A percentile compares a stretch with the other conserved stretches of the same genome.
Conservation (phyloP, 2,797 vertebrate species). For the Squalus acanthias region DNA sequence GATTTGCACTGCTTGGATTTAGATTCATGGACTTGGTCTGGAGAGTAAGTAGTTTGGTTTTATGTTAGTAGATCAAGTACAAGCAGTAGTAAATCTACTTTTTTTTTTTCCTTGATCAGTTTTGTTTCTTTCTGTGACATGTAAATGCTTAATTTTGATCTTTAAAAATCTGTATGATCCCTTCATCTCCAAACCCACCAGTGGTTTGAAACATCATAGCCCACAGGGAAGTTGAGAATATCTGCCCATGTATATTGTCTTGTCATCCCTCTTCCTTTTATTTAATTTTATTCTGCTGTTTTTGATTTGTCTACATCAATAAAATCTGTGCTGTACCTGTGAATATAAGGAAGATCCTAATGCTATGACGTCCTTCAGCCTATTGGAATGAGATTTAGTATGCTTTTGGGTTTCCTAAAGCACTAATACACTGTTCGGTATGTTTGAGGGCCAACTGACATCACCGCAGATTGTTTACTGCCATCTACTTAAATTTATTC, state of each 20-base stretch:
- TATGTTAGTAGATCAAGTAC: not conserved
- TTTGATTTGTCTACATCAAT: not conserved
- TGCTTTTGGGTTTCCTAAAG: not conserved
- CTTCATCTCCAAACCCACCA: not conserved
- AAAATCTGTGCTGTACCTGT: not conserved
- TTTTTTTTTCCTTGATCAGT: not conserved
- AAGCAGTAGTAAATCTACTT: not conserved
- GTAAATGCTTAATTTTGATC: not conserved
- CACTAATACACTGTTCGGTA: not conserved
- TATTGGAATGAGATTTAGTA: not conserved
- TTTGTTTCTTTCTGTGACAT: not conserved
- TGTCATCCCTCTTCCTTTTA: not conserved
- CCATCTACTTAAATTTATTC: not conserved
- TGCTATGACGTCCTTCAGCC: not conserved
- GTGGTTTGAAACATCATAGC: not conserved
- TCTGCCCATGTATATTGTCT: not conserved
- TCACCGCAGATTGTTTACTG: not conserved
- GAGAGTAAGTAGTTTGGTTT: constrained; percentile 66
- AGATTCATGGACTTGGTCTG: constrained; percentile 84
- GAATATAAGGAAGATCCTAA: not conserved
- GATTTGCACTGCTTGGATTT: constrained; percentile 84
- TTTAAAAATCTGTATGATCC: not conserved
- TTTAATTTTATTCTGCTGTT: not conserved
- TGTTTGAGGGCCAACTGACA: not conserved
- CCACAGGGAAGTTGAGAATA: not conserved